A percentile compares a stretch with the other conserved stretches of the same genome.
Evolutionary conservation across 2,888 invertebrate species (phyloP).

Genomic region (Dolichopus griseipennis): DNA sequence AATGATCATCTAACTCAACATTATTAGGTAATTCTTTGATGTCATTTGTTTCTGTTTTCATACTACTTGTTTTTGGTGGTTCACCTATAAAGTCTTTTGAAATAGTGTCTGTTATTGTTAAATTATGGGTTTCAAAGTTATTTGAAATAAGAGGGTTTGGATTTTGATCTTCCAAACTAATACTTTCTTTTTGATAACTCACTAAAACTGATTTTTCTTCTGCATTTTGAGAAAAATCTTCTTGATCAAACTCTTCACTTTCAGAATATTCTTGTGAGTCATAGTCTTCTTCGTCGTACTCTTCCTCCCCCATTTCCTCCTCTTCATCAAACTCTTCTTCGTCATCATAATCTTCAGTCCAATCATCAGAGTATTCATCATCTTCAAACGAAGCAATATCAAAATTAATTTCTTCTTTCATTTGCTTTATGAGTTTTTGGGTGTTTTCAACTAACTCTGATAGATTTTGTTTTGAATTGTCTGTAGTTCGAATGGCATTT

Average conservation of each 20-base stretch:
- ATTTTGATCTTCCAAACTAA: conserved; percentile 24
- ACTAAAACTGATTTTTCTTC: conserved; percentile 20
- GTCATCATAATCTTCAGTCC: conserved; percentile 47
- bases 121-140: too few species aligned
- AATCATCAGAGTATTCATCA: conserved; percentile 38
- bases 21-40: too few species aligned
- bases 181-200: conserved; percentile 24
- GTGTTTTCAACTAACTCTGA: conserved; percentile 53
- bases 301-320: conserved; percentile 29
- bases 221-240: conserved; percentile 28
- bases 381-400: conserved; percentile 47
- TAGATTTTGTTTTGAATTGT: conserved; percentile 36
- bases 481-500: conserved; percentile 21
- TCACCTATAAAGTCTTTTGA: too few species aligned
- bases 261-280: conserved; percentile 26
- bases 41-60: too few species aligned
- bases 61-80: too few species aligned
- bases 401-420: conserved; percentile 56
- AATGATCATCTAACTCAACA: too few species aligned
- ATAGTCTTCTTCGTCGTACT: conserved; percentile 28
- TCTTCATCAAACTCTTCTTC: conserved; percentile 42
- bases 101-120: too few species aligned
- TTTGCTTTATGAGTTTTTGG: conserved; percentile 54
- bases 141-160: conserved; percentile 11
- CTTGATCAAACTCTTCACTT: conserved; percentile 29